These are phyloP conservation scores for Galeruca laticollis DNA, from an alignment of 2,888 invertebrate genomes.

Conservation along the genomic window DNA sequence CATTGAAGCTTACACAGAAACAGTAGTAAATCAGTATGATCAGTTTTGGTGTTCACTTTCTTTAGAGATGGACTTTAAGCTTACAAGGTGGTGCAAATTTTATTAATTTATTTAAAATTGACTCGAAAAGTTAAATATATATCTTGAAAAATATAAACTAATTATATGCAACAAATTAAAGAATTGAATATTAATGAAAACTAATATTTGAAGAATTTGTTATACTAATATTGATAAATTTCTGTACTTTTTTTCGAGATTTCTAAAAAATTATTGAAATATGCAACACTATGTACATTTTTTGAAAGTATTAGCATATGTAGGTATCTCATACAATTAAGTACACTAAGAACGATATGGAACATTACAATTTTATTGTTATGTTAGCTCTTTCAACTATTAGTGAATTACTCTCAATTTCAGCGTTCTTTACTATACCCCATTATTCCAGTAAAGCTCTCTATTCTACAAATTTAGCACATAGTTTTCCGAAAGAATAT, in stretches of 20 bases:
- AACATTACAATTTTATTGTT: too few species aligned
- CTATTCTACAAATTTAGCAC: too few species aligned
- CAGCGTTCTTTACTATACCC: too few species aligned
- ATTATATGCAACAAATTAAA: background rate
- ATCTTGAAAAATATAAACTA: background rate
- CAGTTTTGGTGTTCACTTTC: slow-evolving; percentile 39
- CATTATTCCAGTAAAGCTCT: too few species aligned
- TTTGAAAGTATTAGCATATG: slow-evolving; percentile 36
- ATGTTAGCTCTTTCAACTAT: too few species aligned
- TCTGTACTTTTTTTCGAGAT: background rate
- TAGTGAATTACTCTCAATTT: too few species aligned
- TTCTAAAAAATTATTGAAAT: slow-evolving; percentile 14
- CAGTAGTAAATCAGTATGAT: slow-evolving; percentile 33
- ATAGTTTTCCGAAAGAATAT: too few species aligned
- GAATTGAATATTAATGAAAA: background rate
- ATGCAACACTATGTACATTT: slow-evolving; percentile 26
- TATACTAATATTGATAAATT: background rate
- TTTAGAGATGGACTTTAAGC: slow-evolving; percentile 27
- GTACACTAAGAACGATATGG: slow-evolving; percentile 28
- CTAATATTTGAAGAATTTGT: background rate
- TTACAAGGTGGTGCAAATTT: slow-evolving; percentile 10
- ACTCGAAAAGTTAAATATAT: too few species aligned
- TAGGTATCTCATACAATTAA: slow-evolving; percentile 30
- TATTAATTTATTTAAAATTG: background rate
- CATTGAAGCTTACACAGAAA: slow-evolving; percentile 32